These are phyloP conservation scores for Macrotis lagotis DNA, from an alignment of 2,113 vertebrate species.

Conservation along the genomic window DNA sequence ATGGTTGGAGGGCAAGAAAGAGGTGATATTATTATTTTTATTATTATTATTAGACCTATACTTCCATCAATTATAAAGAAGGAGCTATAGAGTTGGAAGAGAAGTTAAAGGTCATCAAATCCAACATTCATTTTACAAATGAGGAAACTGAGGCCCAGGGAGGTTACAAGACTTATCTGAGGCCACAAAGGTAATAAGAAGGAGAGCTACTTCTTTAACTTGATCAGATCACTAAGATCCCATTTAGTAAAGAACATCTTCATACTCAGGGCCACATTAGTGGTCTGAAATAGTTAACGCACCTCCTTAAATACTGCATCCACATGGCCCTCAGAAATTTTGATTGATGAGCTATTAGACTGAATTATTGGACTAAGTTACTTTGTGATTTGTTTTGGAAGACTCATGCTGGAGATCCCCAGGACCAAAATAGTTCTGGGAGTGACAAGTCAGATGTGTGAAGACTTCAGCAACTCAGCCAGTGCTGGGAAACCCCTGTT, in stretches of 20 bases:
- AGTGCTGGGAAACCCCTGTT: neutral
- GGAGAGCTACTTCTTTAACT: neutral
- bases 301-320: slow-evolving; percentile 11
- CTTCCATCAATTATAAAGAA: neutral
- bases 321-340: slow-evolving; percentile 9
- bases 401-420: neutral
- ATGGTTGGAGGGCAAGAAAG: neutral
- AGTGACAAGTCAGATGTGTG: neutral
- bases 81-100: neutral
- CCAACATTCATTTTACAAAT: neutral
- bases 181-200: neutral
- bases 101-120: neutral
- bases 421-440: neutral
- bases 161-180: neutral
- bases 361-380: neutral
- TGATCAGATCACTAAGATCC: neutral
- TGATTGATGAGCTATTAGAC: neutral
- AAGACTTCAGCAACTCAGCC: neutral
- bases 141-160: neutral
- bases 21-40: neutral
- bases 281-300: slow-evolving; percentile 4
- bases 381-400: neutral
- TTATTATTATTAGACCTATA: neutral
- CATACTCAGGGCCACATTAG: neutral
- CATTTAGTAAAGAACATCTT: neutral